Conservation (phyloP, 2,888 invertebrate species). For the Chrysodeixis includens region DNA sequence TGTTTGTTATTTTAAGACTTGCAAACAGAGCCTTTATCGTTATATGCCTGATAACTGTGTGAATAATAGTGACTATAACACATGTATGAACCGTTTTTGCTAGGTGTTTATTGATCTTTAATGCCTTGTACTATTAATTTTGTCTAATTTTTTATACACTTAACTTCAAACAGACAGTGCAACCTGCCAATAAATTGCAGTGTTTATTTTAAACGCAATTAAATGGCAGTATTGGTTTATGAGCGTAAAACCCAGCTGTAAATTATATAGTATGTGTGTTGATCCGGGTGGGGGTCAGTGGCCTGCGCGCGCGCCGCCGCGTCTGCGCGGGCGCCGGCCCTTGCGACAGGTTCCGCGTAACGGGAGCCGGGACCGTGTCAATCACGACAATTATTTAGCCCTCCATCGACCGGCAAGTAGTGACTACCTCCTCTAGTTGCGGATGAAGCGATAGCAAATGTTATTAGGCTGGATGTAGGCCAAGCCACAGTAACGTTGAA, state of each 20-base stretch:
- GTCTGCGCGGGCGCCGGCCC: conserved; percentile 64
- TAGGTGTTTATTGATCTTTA: not conserved
- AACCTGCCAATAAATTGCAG: not conserved
- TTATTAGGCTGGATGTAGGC: conserved; percentile 15
- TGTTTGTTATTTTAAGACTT: not conserved
- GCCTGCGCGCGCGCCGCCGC: conserved; percentile 64
- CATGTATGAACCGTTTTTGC: not conserved
- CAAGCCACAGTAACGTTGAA: not conserved
- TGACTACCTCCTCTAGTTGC: conserved; percentile 5
- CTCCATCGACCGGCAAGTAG: conserved; percentile 34
- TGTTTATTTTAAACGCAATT: not conserved
- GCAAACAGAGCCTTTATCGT: not conserved
- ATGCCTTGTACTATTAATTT: no score
- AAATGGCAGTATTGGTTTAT: not conserved
- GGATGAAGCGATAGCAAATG: conserved; percentile 12
- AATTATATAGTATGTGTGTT: conserved; percentile 12
- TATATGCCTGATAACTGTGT: not conserved
- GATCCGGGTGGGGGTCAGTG: conserved; percentile 71
- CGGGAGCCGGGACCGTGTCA: conserved; percentile 68
- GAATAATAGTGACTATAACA: no score
- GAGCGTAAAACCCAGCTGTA: not conserved
- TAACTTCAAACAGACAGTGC: not conserved
- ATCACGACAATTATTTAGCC: conserved; percentile 61
- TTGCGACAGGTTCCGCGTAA: conserved; percentile 71
- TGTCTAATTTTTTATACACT: not conserved